Evolutionary conservation across 2,888 invertebrate species (phyloP).

Genomic region (Diplolepis rosae): DNA sequence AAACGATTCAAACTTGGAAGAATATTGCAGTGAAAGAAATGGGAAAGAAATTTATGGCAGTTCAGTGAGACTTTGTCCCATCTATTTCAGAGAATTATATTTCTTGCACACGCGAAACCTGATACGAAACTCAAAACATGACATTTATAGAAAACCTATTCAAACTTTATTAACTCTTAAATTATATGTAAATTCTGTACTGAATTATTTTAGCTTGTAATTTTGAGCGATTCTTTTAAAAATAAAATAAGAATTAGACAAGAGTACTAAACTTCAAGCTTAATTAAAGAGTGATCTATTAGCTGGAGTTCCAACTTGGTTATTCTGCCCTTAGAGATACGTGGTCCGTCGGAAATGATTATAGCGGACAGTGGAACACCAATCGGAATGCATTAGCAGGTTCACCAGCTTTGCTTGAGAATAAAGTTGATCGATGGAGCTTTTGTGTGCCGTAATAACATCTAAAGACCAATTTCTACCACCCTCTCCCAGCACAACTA

Average conservation of each 20-base stretch:
- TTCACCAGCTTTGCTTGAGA: not conserved
- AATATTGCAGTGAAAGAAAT: conserved; percentile 53
- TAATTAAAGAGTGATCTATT: conserved; percentile 45
- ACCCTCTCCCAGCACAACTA: conserved; percentile 10
- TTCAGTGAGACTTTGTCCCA: conserved; percentile 60
- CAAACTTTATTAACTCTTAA: conserved; percentile 2
- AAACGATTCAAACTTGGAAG: conserved; percentile 62
- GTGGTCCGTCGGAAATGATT: conserved; percentile 37
- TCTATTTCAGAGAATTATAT: conserved; percentile 61
- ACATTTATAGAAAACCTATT: conserved; percentile 13
- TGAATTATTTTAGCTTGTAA: conserved; percentile 11
- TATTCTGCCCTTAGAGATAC: conserved; percentile 41
- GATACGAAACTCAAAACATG: not conserved
- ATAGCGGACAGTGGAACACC: conserved; percentile 49
- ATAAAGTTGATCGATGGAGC: conserved; percentile 8
- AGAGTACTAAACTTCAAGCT: conserved; percentile 37
- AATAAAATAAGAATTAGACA: conserved; percentile 36
- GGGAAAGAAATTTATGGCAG: conserved; percentile 57
- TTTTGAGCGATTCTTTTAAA: conserved; percentile 41
- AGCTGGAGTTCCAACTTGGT: conserved; percentile 40
- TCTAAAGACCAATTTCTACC: conserved; percentile 20
- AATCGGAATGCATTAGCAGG: conserved; percentile 55
- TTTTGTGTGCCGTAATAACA: conserved; percentile 16
- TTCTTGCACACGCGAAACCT: conserved; percentile 48
- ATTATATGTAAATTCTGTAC: not conserved